Evolutionary conservation across 2,113 vertebrate genomes (phyloP), one percentile per base, ranked within the genome.

Genomic region (Hippoglossus stenolepis): DNA sequence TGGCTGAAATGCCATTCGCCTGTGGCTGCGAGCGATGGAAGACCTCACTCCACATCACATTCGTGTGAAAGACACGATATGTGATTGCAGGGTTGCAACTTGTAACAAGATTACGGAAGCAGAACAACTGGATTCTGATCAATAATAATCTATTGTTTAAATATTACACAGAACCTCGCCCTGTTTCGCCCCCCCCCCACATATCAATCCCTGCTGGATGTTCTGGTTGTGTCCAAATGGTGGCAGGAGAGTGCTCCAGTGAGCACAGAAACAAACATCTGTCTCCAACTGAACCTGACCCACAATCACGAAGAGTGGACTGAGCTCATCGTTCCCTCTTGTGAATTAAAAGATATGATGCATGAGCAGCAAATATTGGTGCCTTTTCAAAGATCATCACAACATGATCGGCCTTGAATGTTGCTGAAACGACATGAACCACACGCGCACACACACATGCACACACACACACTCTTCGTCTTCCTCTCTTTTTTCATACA

Each of bases 181-280:
- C 61, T 20, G 5, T 71, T 68, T 26, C 15, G n/a, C 24, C 43
- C 73, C 40, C 8, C 38, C 38, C 8, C 38, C 38, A 14, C 40
- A 28, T 14, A 18, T 21, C 12, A 18, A 23, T 59, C 51, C 54
- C 60, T 53, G 31, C 24, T 72, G 77, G 80, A 65, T 75, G 79
- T 91, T 90, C 70, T 31, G 38, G 2, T 28, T 83, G 60, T 76
- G 82, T 87, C 92, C 92, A 93, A 91, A 66, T 79, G 93, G 87
- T 82, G 92, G 92, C 91, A 90, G 88, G 68, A 91, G 87, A 85
- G 90, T n/a, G 87, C 84, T 91, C 90, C 14, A 49, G 31, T 72
- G 75, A 85, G 58, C 51, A 24, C 49, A 13, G 35, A 61, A 77
- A 80, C 83, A 86, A 85, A 87, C 75, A 85, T 85, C 70, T 83